Percentiles rank a stretch among this genome's conserved stretches.
These are phyloP conservation scores for Lycia hirtaria DNA, from an alignment of 2,888 invertebrate species.

Conservation along the genomic window DNA sequence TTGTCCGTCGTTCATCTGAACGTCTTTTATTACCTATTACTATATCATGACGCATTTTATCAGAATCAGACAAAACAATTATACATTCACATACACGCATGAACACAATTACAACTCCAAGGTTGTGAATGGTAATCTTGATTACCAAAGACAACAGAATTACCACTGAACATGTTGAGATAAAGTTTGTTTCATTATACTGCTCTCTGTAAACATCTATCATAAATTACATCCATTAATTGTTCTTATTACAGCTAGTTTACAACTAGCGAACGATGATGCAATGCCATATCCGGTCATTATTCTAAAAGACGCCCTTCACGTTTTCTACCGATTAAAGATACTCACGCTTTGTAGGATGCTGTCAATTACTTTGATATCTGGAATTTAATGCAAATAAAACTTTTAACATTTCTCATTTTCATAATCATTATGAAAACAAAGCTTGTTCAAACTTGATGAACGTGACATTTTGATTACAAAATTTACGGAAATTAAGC, in stretches of 20 bases:
- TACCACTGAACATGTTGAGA: background rate
- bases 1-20: too few relatives aligned
- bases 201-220: background rate
- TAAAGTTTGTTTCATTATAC: background rate
- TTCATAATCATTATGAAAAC: constrained; percentile 1
- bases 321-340: constrained; percentile 23
- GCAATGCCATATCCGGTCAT: constrained; percentile 24
- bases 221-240: background rate
- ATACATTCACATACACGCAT: too few relatives aligned
- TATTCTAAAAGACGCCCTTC: constrained; percentile 22
- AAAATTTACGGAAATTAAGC: too few relatives aligned
- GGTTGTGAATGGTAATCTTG: too few relatives aligned
- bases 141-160: too few relatives aligned
- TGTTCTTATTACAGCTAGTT: constrained; percentile 1
- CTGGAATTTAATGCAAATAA: background rate
- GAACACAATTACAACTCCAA: too few relatives aligned
- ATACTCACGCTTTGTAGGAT: constrained; percentile 20
- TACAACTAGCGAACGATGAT: constrained; percentile 9
- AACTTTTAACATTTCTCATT: background rate
- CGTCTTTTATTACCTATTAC: too few relatives aligned
- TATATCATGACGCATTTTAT: too few relatives aligned
- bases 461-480: background rate
- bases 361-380: constrained; percentile 9
- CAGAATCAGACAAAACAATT: too few relatives aligned
- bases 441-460: too few relatives aligned